Evolutionary conservation across 2,888 invertebrate species (phyloP), one percentile per base, ranked within the genome.

Genomic region (Axea sp.): DNA sequence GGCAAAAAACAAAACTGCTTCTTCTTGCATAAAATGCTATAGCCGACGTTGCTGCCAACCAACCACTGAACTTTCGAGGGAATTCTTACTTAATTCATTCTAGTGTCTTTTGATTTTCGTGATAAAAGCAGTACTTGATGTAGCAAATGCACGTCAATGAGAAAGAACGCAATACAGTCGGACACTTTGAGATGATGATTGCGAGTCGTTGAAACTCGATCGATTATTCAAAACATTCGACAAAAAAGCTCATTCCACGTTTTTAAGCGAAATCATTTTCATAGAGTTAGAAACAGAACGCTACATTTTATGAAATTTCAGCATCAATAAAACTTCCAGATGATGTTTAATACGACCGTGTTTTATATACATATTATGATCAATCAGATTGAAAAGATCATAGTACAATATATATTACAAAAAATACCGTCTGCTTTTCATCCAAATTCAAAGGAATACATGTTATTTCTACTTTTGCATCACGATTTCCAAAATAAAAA

Each of bases 111-210:
- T 64, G 64, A 64, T 64, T 64, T 64, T 45, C 43, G 33, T 33
- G 45, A 41, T 53, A 53, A 64, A 64, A 53, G 43, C 43, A 11
- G 11, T 43, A 53, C 53, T 64, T 30, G 17, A 64, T 43, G 47
- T 11, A 53, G 22, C 67, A 15, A 51, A 30, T 51, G 51, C 30
- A 19, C 41, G 24, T n/a, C 53, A 28, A 39, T 67, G 24, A 45
- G 35, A 53, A 53, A 55, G 24, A 62, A 57, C 28, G 53, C 41
- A 26, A 33, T 53, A 45, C 53, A 53, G 43, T 35, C 45, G 64
- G 51, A 51, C 64, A 64, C 64, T 64, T 64, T 51, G 64, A 64
- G 53, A 64, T 45, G 53, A 64, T 64, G 64, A 64, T 64, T 53
- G 51, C 43, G 14, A 19, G 51, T 41, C 51, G 24, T 51, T 64